phyloP scores from a whole-genome alignment of 2,113 vertebrate genomes.

The Periophthalmodon schlosseri region DNA sequence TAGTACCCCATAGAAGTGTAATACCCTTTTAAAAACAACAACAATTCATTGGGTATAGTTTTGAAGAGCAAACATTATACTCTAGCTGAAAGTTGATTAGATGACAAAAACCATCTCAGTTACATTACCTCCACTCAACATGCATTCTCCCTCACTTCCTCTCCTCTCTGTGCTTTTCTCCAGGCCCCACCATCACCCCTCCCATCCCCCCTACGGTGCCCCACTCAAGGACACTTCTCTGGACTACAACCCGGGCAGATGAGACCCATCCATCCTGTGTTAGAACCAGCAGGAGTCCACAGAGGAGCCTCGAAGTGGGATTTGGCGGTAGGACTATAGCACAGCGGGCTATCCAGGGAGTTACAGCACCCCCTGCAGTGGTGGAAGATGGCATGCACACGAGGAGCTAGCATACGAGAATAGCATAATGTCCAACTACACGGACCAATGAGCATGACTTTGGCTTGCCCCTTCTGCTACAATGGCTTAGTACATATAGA shows the following conservation, averaged over 20 bases:
- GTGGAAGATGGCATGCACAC: conserved; percentile 36
- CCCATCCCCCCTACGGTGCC: conserved; percentile 7
- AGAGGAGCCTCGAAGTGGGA: conserved; percentile 27
- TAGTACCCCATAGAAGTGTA: too few species aligned
- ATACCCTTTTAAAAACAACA: too few species aligned
- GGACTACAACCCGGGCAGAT: neutral
- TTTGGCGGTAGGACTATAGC: conserved; percentile 20
- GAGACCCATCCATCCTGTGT: conserved; percentile 15
- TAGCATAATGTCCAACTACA: conserved; percentile 35
- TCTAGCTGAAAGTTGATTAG: neutral
- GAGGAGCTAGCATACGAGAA: conserved; percentile 24
- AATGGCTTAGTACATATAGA: conserved; percentile 21
- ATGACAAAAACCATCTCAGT: neutral
- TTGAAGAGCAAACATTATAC: too few species aligned
- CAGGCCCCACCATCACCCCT: neutral
- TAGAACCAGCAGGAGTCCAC: conserved; percentile 22
- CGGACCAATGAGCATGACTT: conserved; percentile 49
- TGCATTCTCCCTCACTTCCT: conserved; percentile 1
- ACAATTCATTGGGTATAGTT: too few species aligned
- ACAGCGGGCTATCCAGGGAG: conserved; percentile 34
- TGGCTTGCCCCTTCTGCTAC: conserved; percentile 23
- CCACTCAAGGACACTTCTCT: conserved; percentile 47
- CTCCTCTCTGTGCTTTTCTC: neutral
- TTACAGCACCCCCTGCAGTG: conserved; percentile 30
- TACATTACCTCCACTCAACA: neutral